These are phyloP conservation scores for Caenorhabditis drosophilae DNA, from an alignment of 2,888 invertebrate genomes.

Conservation along the genomic window DNA sequence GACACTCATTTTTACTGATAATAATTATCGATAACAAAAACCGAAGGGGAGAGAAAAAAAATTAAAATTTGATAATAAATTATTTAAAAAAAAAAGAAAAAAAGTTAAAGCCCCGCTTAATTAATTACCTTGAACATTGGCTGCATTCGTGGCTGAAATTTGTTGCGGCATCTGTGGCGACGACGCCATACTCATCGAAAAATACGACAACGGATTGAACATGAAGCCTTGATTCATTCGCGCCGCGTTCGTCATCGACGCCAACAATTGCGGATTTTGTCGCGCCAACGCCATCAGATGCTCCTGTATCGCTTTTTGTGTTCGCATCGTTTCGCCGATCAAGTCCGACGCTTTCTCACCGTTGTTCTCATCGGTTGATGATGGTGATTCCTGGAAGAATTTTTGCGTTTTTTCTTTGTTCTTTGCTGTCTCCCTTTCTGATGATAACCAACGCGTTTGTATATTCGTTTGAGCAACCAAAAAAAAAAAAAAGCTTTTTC, in stretches of 20 bases:
- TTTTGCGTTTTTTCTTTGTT: not conserved
- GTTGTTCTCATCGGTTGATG: conserved; percentile 31
- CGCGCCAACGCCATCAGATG: conserved; percentile 34
- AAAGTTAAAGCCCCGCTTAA: too few relatives aligned
- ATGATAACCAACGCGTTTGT: not conserved
- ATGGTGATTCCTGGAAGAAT: conserved; percentile 34
- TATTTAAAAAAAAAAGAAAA: too few relatives aligned
- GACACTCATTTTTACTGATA: too few relatives aligned
- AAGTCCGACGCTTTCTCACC: conserved; percentile 8
- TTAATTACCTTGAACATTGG: too few relatives aligned
- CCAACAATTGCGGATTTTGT: conserved; percentile 17
- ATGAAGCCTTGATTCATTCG: not conserved
- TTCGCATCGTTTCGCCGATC: not conserved
- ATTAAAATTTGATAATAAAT: too few relatives aligned
- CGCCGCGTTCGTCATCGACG: conserved; percentile 1
- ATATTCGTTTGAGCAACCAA: conserved; percentile 1
- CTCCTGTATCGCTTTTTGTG: conserved; percentile 22
- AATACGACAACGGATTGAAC: conserved; percentile 1
- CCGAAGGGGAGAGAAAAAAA: too few relatives aligned
- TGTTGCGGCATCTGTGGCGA: too few relatives aligned
- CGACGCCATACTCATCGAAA: conserved; percentile 4
- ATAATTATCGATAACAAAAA: too few relatives aligned
- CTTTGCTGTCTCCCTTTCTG: not conserved
- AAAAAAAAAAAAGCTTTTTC: not conserved
- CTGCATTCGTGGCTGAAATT: too few relatives aligned